A percentile compares a stretch with the other conserved stretches of the same genome.
phyloP scores from a whole-genome alignment of 2,888 invertebrate species.

The Chymomyza fuscimana region DNA sequence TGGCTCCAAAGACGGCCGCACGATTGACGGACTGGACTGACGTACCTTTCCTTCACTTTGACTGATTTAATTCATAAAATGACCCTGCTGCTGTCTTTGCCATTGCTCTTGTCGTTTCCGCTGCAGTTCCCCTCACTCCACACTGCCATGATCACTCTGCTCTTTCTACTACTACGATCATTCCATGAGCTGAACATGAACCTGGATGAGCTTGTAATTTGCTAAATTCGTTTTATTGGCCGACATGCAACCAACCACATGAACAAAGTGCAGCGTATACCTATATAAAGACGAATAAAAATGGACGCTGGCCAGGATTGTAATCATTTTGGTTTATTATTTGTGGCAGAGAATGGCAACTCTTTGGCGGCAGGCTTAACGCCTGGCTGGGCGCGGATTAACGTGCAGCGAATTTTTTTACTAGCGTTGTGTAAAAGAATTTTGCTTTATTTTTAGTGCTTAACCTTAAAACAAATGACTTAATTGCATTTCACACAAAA shows the following conservation, averaged over 20 bases:
- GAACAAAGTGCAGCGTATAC: slow-evolving; percentile 21
- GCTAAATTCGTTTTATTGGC: slow-evolving; percentile 72
- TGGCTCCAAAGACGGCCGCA: slow-evolving; percentile 8
- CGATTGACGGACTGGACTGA: slow-evolving; percentile 14
- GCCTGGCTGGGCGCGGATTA: slow-evolving; percentile 31
- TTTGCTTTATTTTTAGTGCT: slow-evolving; percentile 15
- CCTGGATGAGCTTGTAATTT: slow-evolving; percentile 70
- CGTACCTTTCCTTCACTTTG: slow-evolving; percentile 52
- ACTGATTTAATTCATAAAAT: slow-evolving; percentile 77
- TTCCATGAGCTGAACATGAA: neutral
- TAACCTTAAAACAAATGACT: slow-evolving; percentile 62
- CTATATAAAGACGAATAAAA: slow-evolving; percentile 8
- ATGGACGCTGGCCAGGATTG: slow-evolving; percentile 43
- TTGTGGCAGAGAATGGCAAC: slow-evolving; percentile 44
- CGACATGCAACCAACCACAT: slow-evolving; percentile 59
- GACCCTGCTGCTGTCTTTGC: slow-evolving; percentile 28
- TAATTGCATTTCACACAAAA: slow-evolving; percentile 48
- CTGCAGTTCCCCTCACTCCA: neutral
- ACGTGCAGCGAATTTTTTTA: neutral
- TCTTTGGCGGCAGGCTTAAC: slow-evolving; percentile 29
- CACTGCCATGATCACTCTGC: neutral
- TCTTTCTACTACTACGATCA: neutral
- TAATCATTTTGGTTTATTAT: slow-evolving; percentile 73
- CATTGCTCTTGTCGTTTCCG: neutral
- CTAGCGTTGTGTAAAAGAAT: neutral